Evolutionary conservation across 2,888 invertebrate species (phyloP).

Genomic region (Acrobeloides nanus): DNA sequence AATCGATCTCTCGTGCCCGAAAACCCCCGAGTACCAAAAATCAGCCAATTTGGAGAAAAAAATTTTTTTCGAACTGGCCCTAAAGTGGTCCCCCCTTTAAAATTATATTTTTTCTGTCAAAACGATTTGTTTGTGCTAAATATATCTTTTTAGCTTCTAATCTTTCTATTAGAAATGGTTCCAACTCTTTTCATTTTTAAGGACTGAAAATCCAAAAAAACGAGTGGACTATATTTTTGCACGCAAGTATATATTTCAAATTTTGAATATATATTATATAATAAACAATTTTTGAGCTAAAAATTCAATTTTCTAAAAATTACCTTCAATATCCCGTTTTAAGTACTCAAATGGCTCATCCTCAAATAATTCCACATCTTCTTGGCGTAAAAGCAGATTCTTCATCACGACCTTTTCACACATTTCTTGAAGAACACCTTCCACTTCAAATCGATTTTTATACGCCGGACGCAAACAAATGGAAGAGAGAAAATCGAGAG

Average conservation of each 20-base stretch:
- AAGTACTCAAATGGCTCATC: conserved; percentile 97
- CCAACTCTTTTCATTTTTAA: too few relatives aligned
- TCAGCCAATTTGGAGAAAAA: too few relatives aligned
- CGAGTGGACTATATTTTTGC: too few relatives aligned
- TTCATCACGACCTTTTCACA: conserved; percentile 98
- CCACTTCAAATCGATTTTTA: conserved; percentile 71
- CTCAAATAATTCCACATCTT: conserved; percentile 91
- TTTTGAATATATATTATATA: conserved; percentile 10
- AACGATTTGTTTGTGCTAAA: too few relatives aligned
- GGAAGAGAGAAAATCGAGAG: conserved; percentile 84
- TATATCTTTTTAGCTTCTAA: too few relatives aligned
- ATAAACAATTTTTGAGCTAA: background rate
- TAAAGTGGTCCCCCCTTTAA: too few relatives aligned
- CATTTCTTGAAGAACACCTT: conserved; percentile 40
- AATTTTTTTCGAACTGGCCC: too few relatives aligned
- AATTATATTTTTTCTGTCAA: too few relatives aligned
- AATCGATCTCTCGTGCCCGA: too few relatives aligned
- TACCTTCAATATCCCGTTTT: conserved; percentile 86
- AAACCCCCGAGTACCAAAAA: too few relatives aligned
- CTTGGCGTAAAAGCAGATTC: conserved; percentile 87
- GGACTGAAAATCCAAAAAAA: too few relatives aligned
- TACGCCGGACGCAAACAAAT: conserved; percentile 85
- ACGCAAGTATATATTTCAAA: background rate
- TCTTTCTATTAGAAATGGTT: too few relatives aligned
- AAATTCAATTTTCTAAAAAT: conserved; percentile 1